Evolutionary conservation across 2,888 invertebrate species (phyloP).

Genomic region (Calameuta pallipes): DNA sequence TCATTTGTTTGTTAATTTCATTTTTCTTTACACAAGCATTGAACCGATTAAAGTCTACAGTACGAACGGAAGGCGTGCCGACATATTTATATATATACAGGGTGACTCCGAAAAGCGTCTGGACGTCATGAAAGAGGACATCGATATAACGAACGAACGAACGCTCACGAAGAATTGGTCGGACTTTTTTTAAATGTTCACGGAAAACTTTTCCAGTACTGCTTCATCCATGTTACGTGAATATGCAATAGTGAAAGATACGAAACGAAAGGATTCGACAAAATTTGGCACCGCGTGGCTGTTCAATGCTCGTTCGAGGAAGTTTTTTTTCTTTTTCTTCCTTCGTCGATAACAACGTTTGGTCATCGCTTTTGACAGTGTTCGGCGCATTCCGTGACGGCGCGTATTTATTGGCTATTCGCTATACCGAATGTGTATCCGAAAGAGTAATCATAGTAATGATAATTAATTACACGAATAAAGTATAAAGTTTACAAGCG

Average conservation of each 20-base stretch:
- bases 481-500: slow-evolving; percentile 26
- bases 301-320: background rate
- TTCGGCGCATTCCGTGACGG: slow-evolving; percentile 1
- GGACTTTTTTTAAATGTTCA: no score
- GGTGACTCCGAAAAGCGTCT: no score
- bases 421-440: background rate
- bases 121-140: no score
- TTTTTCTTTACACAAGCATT: slow-evolving; percentile 20
- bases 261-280: background rate
- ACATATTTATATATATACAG: no score
- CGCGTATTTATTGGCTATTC: background rate
- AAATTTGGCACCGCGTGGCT: background rate
- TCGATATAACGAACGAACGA: no score
- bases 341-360: background rate
- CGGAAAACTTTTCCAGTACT: no score
- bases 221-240: no score
- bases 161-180: no score
- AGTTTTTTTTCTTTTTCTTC: no score
- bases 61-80: no score
- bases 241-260: no score
- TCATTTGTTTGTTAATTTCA: slow-evolving; percentile 24
- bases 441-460: background rate
- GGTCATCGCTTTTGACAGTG: background rate
- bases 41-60: no score
- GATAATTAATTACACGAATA: slow-evolving; percentile 31